phyloP scores from a whole-genome alignment of 2,888 invertebrate genomes.

The Aleiodes testaceus region DNA sequence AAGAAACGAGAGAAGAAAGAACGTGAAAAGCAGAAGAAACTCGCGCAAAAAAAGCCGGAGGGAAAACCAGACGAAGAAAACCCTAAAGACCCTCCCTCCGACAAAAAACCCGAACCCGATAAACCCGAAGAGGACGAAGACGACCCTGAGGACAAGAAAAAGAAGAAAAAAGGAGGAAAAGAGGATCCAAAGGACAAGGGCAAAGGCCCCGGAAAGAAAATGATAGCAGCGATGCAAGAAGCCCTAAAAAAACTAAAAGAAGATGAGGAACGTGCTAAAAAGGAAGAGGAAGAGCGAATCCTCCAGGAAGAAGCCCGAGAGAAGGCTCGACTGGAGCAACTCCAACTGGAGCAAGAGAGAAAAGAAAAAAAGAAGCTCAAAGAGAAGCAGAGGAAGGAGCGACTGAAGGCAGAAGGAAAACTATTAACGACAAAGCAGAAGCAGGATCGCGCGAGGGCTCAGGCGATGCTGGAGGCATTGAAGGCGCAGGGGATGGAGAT shows the following conservation, averaged over 20 bases:
- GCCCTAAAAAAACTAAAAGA: constrained; percentile 90
- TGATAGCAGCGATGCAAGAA: constrained; percentile 94
- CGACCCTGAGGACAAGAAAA: constrained; percentile 72
- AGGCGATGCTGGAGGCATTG: constrained; percentile 89
- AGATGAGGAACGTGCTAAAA: constrained; percentile 85
- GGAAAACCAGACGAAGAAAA: constrained; percentile 65
- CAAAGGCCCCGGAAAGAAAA: constrained; percentile 86
- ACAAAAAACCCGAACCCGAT: constrained; percentile 50
- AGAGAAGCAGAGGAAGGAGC: constrained; percentile 93
- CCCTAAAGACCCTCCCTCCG: no score
- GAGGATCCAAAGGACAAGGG: constrained; percentile 74
- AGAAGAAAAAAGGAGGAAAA: constrained; percentile 73
- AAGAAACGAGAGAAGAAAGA: constrained; percentile 94
- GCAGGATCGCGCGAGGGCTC: constrained; percentile 89
- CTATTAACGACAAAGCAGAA: constrained; percentile 94
- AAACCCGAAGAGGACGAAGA: constrained; percentile 64
- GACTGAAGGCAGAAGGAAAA: constrained; percentile 97
- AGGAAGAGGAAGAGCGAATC: constrained; percentile 88
- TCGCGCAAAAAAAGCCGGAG: constrained; percentile 78
- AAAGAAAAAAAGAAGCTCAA: constrained; percentile 92
- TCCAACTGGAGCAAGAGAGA: constrained; percentile 87
- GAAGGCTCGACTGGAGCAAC: constrained; percentile 81
- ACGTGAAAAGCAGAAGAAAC: constrained; percentile 83
- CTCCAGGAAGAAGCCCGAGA: constrained; percentile 84
- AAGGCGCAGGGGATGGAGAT: constrained; percentile 91